phyloP scores from a whole-genome alignment of 2,113 vertebrate species.

The Orthochromis malagaraziensis region DNA sequence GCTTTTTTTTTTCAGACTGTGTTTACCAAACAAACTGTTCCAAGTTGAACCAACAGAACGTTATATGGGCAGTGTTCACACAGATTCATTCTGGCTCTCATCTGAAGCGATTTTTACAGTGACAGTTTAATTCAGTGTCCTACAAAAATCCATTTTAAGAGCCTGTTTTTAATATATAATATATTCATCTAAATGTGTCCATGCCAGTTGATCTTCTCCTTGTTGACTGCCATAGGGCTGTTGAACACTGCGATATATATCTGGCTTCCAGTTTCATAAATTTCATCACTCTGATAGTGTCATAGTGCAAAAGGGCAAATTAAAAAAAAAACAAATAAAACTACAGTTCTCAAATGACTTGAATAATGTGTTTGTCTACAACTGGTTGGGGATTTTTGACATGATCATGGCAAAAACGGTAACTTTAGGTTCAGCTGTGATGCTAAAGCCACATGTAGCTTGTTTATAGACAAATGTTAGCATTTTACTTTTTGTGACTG shows the following conservation, averaged over 20 bases:
- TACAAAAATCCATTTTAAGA: not conserved
- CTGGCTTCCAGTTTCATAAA: not conserved
- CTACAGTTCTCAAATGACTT: not conserved
- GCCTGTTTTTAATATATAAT: not conserved
- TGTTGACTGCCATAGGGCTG: not conserved
- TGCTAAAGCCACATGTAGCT: not conserved
- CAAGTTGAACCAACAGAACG: not conserved
- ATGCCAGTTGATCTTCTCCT: not conserved
- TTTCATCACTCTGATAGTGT: not conserved
- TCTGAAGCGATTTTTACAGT: not conserved
- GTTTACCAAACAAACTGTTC: not conserved
- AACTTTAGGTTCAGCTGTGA: not conserved
- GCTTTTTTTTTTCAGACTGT: not conserved
- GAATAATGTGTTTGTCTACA: not conserved
- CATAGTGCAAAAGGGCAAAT: not conserved
- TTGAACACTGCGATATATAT: not conserved
- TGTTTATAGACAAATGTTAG: not conserved
- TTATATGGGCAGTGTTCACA: not conserved
- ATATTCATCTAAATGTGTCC: not conserved
- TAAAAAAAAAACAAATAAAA: not conserved
- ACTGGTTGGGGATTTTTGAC: not conserved
- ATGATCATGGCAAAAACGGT: accelerated
- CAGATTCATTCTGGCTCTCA: not conserved
- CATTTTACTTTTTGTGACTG: not conserved
- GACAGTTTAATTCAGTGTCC: not conserved